phyloP scores from a whole-genome alignment of 2,888 invertebrate genomes.

The Dendrolimus pini region DNA sequence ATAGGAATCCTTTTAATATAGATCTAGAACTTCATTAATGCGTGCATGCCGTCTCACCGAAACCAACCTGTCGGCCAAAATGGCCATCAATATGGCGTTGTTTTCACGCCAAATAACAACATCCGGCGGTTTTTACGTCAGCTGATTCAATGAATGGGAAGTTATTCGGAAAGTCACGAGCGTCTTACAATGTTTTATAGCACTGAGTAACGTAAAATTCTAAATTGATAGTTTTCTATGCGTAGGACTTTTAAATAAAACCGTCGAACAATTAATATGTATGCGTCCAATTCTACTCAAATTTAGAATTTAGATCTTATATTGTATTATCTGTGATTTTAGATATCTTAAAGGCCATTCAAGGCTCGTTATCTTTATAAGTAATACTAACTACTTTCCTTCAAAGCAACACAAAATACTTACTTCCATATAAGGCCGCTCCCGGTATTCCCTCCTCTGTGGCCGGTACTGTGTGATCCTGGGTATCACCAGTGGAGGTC shows the following conservation, averaged over 20 bases:
- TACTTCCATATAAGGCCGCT: constrained; percentile 41
- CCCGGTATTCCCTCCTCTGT: constrained; percentile 36
- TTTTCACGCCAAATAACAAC: neutral
- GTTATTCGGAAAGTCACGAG: too few relatives aligned
- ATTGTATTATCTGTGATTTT: too few relatives aligned
- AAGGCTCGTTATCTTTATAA: too few relatives aligned
- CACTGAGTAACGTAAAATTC: constrained; percentile 2
- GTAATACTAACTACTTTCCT: too few relatives aligned
- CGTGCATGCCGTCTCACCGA: neutral
- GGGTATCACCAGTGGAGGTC: constrained; percentile 67
- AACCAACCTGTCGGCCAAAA: neutral
- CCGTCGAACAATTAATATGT: too few relatives aligned
- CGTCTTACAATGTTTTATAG: constrained; percentile 6
- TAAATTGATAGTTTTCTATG: too few relatives aligned
- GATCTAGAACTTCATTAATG: neutral
- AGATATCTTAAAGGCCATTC: too few relatives aligned
- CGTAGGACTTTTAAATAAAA: too few relatives aligned
- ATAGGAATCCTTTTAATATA: neutral
- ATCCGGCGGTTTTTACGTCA: neutral
- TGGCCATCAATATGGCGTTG: neutral
- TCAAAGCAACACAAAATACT: constrained; percentile 9
- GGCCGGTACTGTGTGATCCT: constrained; percentile 62
- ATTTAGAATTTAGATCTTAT: too few relatives aligned
- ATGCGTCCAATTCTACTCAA: too few relatives aligned
- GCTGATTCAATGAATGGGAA: neutral